Base-by-base conservation (phyloP, 2,797 vertebrate species). In the Lithobates pipiens region DNA sequence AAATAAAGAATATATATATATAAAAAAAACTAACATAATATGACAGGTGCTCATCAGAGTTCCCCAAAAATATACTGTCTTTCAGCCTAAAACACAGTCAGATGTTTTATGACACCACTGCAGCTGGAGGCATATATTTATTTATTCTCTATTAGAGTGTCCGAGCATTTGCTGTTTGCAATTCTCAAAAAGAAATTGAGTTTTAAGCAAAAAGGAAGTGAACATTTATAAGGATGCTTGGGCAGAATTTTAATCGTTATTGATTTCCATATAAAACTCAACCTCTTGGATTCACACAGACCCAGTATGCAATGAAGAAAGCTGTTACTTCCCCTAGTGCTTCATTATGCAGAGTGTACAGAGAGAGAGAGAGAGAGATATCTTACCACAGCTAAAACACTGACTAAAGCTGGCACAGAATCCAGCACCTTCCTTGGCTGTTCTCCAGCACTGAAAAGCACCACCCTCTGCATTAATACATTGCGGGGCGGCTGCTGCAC, bases 161-260 rank as follows among this genome's bases (percentile, higher is more conserved):
- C 75, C 21, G 16, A 71, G 75, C 18, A 34, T 34, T 46, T 54
- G 23, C 69, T 77, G 54, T 71, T 70, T 50, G 65, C 16, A 77
- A 39, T 77, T 27, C 39, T 77, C 70, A 77, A 34, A 77, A 84
- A 61, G 5, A 57, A 57, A 77, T 57, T 18, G 29, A 57, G 25
- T 70, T 46, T 76, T 36, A 83, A 82, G 23, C 80, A 57, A 0
- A 46, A n/a, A 73, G 36, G 39, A n/a, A 82, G 29, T 46, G 73
- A 77, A 70, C 67, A 57, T 50, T 77, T 70, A 29, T 46, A 81
- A 21, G 42, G 78, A 81, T 2, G 27, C 27, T 68, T 39, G 9
- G 34, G n/a, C 25, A 34, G 72, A 65, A 76, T 75, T 63, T 46
- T 67, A 67, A 82, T 75, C 61, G 50, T 18, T 75, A 46, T 16